A percentile compares a stretch with the other conserved stretches of the same genome.
phyloP scores from a whole-genome alignment of 2,113 vertebrate genomes.

The Synodontis membranacea region DNA sequence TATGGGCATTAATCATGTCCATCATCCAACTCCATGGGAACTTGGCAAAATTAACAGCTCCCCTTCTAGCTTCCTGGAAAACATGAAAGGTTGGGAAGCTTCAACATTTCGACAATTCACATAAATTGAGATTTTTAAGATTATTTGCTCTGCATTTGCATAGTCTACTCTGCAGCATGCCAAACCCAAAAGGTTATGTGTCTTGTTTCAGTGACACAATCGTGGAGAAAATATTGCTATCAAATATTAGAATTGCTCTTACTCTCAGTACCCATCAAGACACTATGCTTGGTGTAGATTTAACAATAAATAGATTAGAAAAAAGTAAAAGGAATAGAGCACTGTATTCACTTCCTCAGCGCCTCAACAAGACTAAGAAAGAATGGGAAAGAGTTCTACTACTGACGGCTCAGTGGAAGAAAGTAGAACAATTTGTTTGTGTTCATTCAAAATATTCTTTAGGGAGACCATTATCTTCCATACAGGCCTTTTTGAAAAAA shows the following conservation, averaged over 20 bases:
- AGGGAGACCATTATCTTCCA: not conserved
- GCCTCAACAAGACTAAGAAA: not conserved
- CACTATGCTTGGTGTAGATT: not conserved
- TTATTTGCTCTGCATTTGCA: not conserved
- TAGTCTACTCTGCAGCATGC: not conserved
- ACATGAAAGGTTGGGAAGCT: not conserved
- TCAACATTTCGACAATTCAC: not conserved
- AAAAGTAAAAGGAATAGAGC: not conserved
- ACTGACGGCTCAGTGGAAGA: not conserved
- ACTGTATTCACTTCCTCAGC: not conserved
- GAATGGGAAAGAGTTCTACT: not conserved
- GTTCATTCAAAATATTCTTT: not conserved
- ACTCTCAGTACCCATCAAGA: not conserved
- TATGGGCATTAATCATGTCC: conserved; percentile 3
- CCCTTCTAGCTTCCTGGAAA: not conserved
- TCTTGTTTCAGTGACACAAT: not conserved
- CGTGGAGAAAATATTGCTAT: not conserved
- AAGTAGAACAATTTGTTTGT: not conserved
- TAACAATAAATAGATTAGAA: not conserved
- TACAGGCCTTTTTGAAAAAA: not conserved
- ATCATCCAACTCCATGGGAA: conserved; percentile 1
- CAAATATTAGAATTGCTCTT: not conserved
- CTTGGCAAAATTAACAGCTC: conserved; percentile 1
- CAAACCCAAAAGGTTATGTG: not conserved
- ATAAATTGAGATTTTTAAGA: not conserved